phyloP scores from a whole-genome alignment of 2,797 vertebrate species.

The Emys orbicularis region DNA sequence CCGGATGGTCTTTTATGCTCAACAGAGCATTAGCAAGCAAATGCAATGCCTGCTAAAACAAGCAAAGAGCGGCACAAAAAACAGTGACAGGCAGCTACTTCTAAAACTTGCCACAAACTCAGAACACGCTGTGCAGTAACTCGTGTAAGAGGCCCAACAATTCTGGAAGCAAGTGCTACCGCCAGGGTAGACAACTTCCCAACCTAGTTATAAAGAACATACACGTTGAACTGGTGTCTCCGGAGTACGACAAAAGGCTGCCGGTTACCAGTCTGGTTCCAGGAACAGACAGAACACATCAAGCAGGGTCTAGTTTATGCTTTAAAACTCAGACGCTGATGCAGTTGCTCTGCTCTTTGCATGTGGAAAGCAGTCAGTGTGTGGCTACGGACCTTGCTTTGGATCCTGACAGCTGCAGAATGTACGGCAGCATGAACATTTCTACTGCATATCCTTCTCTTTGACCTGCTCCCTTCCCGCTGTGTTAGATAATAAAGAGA shows the following conservation, averaged over 20 bases:
- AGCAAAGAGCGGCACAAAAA: neutral
- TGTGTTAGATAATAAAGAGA: neutral
- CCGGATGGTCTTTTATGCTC: neutral
- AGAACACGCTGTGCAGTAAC: neutral
- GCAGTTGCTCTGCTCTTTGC: neutral
- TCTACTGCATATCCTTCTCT: accelerated
- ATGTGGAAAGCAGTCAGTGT: neutral
- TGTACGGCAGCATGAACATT: accelerated
- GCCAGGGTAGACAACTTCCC: neutral
- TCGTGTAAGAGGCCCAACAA: neutral
- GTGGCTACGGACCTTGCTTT: neutral
- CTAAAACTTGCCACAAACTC: too few species aligned
- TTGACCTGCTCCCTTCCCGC: neutral
- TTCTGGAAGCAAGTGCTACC: neutral
- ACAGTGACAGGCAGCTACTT: neutral
- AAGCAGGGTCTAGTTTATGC: neutral
- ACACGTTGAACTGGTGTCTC: neutral
- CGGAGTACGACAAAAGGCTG: too few species aligned
- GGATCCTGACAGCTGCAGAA: too few species aligned
- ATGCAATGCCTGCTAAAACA: neutral
- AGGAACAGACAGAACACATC: neutral
- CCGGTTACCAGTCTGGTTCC: neutral
- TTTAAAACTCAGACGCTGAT: neutral
- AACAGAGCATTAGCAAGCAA: neutral
- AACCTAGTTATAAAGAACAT: neutral